These are phyloP conservation scores for Caenorhabditis becei DNA, from an alignment of 2,888 invertebrate species.

Conservation along the genomic window DNA sequence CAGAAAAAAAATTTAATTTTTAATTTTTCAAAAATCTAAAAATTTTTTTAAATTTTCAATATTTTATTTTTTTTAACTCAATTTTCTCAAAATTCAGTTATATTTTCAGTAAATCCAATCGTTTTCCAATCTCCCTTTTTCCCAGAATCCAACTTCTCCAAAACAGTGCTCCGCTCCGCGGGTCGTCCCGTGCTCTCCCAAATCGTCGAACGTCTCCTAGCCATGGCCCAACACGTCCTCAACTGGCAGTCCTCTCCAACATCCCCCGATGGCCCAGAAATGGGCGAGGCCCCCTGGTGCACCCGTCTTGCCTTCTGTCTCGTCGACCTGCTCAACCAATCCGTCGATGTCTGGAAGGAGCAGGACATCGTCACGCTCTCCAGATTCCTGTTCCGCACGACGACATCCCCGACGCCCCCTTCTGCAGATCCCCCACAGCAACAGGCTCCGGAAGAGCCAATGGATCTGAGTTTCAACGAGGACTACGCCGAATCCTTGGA, in stretches of 20 bases:
- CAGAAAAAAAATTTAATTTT: too few species aligned
- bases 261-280: conserved; percentile 4
- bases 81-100: too few species aligned
- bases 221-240: conserved; percentile 34
- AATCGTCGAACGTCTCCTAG: conserved; percentile 22
- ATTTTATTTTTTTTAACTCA: conserved; percentile 9
- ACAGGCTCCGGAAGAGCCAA: conserved; percentile 22
- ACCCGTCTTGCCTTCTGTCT: conserved; percentile 52
- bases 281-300: conserved; percentile 43
- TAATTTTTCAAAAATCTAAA: too few species aligned
- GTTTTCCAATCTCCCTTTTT: too few species aligned
- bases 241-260: not conserved
- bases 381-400: conserved; percentile 48
- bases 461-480: conserved; percentile 34
- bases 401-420: not conserved
- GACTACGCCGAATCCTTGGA: conserved; percentile 25
- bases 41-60: too few species aligned
- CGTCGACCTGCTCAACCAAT: conserved; percentile 30
- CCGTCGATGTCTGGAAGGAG: conserved; percentile 44
- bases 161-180: conserved; percentile 12
- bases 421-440: too few species aligned
- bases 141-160: conserved; percentile 26
- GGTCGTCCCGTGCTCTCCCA: conserved; percentile 32
- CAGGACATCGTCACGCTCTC: conserved; percentile 32
- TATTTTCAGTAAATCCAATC: too few species aligned